Percentiles rank a stretch among this genome's conserved stretches.
Conservation (phyloP, 2,888 invertebrate species). For the Oithona nana region DNA sequence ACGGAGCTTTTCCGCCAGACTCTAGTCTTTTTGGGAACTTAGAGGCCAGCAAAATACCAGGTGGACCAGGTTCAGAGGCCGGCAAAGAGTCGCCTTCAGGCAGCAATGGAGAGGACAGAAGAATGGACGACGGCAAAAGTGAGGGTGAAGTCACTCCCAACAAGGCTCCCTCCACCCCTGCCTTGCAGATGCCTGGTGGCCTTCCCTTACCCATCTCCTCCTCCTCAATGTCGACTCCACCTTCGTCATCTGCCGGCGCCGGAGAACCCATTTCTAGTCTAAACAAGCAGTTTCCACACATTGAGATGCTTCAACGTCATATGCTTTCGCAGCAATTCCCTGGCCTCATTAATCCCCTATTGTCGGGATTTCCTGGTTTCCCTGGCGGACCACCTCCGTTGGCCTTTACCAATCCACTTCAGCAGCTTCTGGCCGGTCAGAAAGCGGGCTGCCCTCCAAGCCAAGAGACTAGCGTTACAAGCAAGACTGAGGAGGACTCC, state of each 20-base stretch:
- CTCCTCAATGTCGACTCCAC: conserved; percentile 17
- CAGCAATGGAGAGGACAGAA: neutral
- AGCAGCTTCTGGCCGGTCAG: conserved; percentile 21
- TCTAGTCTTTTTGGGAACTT: neutral
- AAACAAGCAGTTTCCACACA: conserved; percentile 37
- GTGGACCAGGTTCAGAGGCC: neutral
- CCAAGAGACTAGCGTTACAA: conserved; percentile 22
- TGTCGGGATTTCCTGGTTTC: conserved; percentile 18
- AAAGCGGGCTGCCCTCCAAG: neutral
- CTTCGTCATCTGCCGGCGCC: conserved; percentile 23
- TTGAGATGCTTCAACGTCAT: conserved; percentile 41
- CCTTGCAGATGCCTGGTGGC: neutral
- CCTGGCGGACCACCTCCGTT: conserved; percentile 3
- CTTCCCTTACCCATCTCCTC: conserved; percentile 17
- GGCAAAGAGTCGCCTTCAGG: neutral
- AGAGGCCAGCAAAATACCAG: conserved; percentile 14
- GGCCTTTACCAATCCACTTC: neutral
- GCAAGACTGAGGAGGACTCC: neutral
- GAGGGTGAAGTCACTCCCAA: conserved; percentile 1
- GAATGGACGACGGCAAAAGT: neutral
- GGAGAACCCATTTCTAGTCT: conserved; percentile 41
- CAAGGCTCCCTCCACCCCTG: neutral
- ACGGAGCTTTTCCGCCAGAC: conserved; percentile 21
- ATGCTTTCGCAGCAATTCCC: conserved; percentile 38
- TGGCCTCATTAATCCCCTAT: conserved; percentile 24